Percentiles rank a stretch among this genome's conserved stretches.
These are phyloP conservation scores for Baryphthengus martii DNA, from an alignment of 2,113 vertebrate genomes.

Conservation along the genomic window DNA sequence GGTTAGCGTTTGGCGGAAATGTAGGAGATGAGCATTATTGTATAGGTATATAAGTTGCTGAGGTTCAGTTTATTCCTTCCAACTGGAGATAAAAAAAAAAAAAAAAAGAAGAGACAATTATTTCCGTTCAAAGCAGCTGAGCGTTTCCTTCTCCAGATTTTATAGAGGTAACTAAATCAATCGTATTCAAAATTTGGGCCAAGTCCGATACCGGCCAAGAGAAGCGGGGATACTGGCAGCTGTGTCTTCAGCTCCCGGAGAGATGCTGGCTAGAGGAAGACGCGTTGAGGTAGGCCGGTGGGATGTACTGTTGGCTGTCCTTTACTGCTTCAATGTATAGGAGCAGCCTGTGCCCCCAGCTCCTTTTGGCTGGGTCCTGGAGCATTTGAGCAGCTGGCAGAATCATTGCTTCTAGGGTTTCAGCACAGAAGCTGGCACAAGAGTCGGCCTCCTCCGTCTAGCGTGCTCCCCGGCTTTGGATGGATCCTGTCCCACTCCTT, in stretches of 20 bases:
- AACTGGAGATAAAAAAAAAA: neutral
- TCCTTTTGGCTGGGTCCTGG: conserved; percentile 25
- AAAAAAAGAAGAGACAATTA: neutral
- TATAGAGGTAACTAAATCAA: conserved; percentile 29
- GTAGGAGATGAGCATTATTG: neutral
- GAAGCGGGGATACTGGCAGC: conserved; percentile 34
- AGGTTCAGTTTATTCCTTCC: conserved; percentile 34
- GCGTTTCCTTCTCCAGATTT: conserved; percentile 44
- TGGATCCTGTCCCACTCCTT: neutral
- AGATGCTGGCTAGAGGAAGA: conserved; percentile 22
- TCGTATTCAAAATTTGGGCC: conserved; percentile 18
- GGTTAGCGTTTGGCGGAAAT: neutral
- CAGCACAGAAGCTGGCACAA: neutral
- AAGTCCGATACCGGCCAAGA: conserved; percentile 22
- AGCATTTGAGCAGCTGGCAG: conserved; percentile 49
- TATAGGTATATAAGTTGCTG: neutral
- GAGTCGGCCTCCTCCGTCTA: neutral
- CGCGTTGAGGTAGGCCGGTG: neutral
- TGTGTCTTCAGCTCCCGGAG: conserved; percentile 23
- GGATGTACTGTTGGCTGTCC: conserved; percentile 54
- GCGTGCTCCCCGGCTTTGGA: neutral
- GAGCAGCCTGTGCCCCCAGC: conserved; percentile 43
- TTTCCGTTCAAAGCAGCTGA: conserved; percentile 47
- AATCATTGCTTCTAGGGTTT: neutral
- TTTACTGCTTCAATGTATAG: conserved; percentile 5